A percentile compares a stretch with the other conserved stretches of the same genome.
phyloP scores from a whole-genome alignment of 2,888 invertebrate genomes.

The Leucania comma region DNA sequence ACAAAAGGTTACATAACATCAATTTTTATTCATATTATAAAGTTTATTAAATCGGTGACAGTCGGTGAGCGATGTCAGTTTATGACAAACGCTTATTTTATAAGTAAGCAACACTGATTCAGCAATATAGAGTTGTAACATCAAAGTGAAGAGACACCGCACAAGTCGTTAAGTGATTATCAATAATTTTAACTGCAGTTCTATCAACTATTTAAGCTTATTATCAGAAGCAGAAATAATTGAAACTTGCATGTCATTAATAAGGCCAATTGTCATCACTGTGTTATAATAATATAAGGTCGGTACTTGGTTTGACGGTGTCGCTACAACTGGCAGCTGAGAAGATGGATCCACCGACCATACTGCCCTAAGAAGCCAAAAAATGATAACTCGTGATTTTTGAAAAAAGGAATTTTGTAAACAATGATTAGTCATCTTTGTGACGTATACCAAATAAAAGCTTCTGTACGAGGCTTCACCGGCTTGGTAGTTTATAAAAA shows the following conservation, averaged over 20 bases:
- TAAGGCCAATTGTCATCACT: constrained; percentile 54
- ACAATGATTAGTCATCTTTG: too few species aligned
- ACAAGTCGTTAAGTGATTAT: constrained; percentile 21
- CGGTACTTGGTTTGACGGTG: constrained; percentile 27
- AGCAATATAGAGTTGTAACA: constrained; percentile 26
- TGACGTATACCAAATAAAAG: too few species aligned
- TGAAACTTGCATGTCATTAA: constrained; percentile 36
- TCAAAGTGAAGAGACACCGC: constrained; percentile 50
- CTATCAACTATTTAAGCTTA: constrained; percentile 42
- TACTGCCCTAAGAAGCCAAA: neutral
- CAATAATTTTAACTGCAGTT: constrained; percentile 38
- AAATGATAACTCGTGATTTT: too few species aligned
- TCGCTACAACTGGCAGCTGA: constrained; percentile 33
- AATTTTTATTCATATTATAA: constrained; percentile 32
- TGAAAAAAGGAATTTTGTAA: too few species aligned
- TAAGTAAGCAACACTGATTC: constrained; percentile 48
- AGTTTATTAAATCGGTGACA: constrained; percentile 26
- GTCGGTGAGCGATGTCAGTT: constrained; percentile 50
- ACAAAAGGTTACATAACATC: constrained; percentile 28
- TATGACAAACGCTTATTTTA: constrained; percentile 15
- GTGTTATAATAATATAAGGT: constrained; percentile 26
- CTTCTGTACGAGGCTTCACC: too few species aligned
- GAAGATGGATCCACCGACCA: constrained; percentile 38
- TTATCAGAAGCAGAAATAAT: constrained; percentile 51
- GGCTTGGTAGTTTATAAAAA: too few species aligned